Base-by-base conservation (phyloP, 2,888 invertebrate genomes). In the Thereva nobilitata region DNA sequence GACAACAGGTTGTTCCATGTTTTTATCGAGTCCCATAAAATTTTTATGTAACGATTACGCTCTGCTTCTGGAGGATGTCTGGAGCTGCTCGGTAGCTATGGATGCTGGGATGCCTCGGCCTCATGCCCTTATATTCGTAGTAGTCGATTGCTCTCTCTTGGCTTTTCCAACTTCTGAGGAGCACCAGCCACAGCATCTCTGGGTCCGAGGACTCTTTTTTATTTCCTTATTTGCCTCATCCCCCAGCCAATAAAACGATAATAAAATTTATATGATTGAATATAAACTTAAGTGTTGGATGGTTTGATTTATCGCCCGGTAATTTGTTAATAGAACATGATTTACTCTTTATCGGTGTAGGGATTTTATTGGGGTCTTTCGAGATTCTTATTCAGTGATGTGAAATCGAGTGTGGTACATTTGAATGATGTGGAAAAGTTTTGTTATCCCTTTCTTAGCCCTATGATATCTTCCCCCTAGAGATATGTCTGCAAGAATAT, bases 231-330 rank as follows among this genome's bases (percentile, higher is more conserved):
- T 41, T 50, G 5, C 10, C 50, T 37, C 40, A 40, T 34, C 37
- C 53, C 40, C 53, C 70, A 72, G 68, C 72, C 71, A 72, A 73
- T 73, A 73, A 74, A 74, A 74, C 72, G 73, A 73, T 74, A 74
- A 74, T 74, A 73, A 74, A 74, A 74, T 74, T 72, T 73, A 73
- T 72, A 73, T 73, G 73, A 74, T 73, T 73, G 73, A 72, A 74
- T 73, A 74, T 74, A 73, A 74, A 74, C 73, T 74, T 73, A 73
- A 72, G 73, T 73, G 72, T 72, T 71, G 69, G 72, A 72, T 72
- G 71, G 73, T 73, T 72, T 72, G 73, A 74, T 74, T 74, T 73
- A 74, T 72, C 72, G 73, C 71, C 71, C 70, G 68, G 73, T 73
- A 74, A 73, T 73, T 72, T 73, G 73, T 73, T 73, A 74, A 73